These are phyloP conservation scores for Trissonchulus latispiculum DNA, from an alignment of 2,888 invertebrate genomes.

Conservation along the genomic window DNA sequence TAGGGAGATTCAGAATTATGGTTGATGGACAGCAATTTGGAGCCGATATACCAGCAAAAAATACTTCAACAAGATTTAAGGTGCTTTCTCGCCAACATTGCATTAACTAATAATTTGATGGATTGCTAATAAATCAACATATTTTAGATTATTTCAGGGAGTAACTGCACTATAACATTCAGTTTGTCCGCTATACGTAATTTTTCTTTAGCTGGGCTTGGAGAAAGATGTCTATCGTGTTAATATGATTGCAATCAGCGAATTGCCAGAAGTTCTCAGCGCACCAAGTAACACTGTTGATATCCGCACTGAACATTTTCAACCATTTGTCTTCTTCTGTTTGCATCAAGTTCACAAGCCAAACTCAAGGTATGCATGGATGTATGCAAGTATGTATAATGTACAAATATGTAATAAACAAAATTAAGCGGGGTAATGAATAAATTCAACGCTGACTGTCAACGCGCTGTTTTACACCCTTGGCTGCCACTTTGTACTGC, in stretches of 20 bases:
- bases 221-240: not conserved
- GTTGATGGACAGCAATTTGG: conserved; percentile 15
- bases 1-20: not conserved
- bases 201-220: conserved; percentile 4
- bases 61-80: not conserved
- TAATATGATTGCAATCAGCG: not conserved
- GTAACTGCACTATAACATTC: no score
- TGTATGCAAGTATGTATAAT: no score
- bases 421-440: no score
- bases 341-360: conserved; percentile 11
- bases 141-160: no score
- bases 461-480: no score
- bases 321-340: conserved; percentile 10
- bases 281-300: conserved; percentile 17
- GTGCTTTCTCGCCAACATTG: no score
- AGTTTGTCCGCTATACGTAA: no score
- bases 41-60: conserved; percentile 15
- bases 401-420: no score
- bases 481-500: no score
- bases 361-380: not conserved
- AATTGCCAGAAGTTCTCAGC: conserved; percentile 13
- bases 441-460: no score
- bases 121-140: no score
- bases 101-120: no score
- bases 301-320: not conserved